These are phyloP conservation scores for Arnoldichthys spilopterus DNA, from an alignment of 2,797 vertebrate genomes.

Conservation along the genomic window DNA sequence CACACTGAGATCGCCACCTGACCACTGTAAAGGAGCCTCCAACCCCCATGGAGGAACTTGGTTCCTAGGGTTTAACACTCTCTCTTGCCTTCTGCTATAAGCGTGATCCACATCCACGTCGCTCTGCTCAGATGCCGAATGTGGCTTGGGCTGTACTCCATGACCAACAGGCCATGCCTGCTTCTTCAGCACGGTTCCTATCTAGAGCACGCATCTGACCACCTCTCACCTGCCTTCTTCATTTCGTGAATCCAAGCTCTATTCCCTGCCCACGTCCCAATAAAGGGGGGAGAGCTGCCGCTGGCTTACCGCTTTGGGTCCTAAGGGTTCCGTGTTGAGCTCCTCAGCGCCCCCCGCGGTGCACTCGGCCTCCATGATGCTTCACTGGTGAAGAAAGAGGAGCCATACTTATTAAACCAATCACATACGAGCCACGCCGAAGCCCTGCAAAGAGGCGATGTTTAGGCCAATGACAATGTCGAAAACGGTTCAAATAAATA, in stretches of 20 bases:
- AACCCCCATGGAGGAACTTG: constrained; percentile 26
- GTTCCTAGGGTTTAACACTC: background rate
- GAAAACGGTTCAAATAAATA: background rate
- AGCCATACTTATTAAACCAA: constrained; percentile 72
- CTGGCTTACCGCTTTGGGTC: constrained; percentile 82
- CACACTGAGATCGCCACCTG: constrained; percentile 68
- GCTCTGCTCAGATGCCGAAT: background rate
- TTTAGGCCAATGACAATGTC: background rate
- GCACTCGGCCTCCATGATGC: constrained; percentile 85
- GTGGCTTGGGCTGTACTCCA: background rate
- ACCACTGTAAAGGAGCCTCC: constrained; percentile 53
- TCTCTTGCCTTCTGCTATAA: constrained; percentile 8
- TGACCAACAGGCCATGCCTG: background rate
- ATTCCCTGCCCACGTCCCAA: too few relatives aligned
- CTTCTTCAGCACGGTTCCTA: too few relatives aligned
- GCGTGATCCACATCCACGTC: background rate
- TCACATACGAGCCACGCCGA: constrained; percentile 62
- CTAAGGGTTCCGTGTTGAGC: constrained; percentile 70
- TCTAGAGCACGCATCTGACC: too few relatives aligned
- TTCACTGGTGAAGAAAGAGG: constrained; percentile 68
- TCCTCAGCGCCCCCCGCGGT: constrained; percentile 76
- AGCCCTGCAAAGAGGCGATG: constrained; percentile 32
- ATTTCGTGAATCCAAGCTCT: too few relatives aligned
- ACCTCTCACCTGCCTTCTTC: too few relatives aligned
- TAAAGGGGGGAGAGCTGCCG: too few relatives aligned